Percentiles rank a stretch among this genome's conserved stretches.
phyloP scores from a whole-genome alignment of 2,888 invertebrate species.

The Zootermopsis nevadensis region DNA sequence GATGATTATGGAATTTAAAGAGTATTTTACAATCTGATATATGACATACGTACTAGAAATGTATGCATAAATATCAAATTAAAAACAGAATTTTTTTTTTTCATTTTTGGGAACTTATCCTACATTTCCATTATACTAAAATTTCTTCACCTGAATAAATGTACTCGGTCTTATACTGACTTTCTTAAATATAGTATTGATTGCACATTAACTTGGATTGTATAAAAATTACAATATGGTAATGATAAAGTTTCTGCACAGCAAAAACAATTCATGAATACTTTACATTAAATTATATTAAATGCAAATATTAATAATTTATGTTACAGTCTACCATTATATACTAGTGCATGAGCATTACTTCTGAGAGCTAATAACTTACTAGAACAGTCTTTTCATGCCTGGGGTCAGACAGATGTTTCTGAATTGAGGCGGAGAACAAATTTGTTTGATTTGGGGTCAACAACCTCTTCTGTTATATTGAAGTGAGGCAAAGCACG shows the following conservation, averaged over 20 bases:
- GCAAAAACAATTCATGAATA: conserved; percentile 23
- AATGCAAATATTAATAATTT: background rate
- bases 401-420: conserved; percentile 88
- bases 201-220: conserved; percentile 15
- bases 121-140: background rate
- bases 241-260: conserved; percentile 42
- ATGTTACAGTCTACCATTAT: conserved; percentile 18
- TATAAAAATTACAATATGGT: background rate
- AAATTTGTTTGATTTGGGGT: conserved; percentile 96
- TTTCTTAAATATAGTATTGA: background rate
- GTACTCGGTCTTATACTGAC: background rate
- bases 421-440: conserved; percentile 94
- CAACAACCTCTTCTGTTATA: conserved; percentile 94
- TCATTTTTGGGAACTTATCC: too few relatives aligned
- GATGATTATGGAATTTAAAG: too few relatives aligned
- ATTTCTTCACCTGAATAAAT: background rate
- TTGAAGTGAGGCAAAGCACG: conserved; percentile 92
- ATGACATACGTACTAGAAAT: too few relatives aligned
- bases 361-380: background rate
- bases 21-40: too few relatives aligned
- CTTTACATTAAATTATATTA: background rate
- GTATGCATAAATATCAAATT: too few relatives aligned
- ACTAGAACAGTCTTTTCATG: background rate
- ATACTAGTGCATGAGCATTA: conserved; percentile 6
- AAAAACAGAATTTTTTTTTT: too few relatives aligned